These are phyloP conservation scores for Neosilurus mollespiculum DNA, from an alignment of 2,797 vertebrate genomes.

Conservation along the genomic window DNA sequence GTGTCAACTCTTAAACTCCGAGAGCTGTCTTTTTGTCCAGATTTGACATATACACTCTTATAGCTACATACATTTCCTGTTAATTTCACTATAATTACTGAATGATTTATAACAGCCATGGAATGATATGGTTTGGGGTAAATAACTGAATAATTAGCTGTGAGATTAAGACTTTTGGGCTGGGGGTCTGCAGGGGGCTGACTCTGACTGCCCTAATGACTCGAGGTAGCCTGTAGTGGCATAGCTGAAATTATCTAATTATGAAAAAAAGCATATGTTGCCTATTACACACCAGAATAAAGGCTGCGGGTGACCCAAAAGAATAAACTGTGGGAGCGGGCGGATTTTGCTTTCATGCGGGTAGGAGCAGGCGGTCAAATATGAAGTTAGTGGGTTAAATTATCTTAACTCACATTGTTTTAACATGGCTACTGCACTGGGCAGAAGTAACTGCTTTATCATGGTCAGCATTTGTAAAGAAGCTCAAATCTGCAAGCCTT, in stretches of 20 bases:
- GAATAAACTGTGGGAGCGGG: neutral
- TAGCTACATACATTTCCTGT: neutral
- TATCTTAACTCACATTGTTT: neutral
- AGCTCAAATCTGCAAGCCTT: no score
- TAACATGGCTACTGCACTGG: neutral
- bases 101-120: neutral
- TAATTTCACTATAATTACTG: neutral
- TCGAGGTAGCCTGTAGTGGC: neutral
- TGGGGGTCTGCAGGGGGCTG: neutral
- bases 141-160: conserved; percentile 1
- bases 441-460: neutral
- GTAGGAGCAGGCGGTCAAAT: neutral
- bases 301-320: neutral
- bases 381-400: neutral
- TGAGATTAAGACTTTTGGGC: neutral
- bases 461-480: neutral
- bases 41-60: conserved; percentile 8
- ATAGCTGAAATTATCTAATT: neutral
- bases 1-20: conserved; percentile 7
- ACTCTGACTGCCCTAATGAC: neutral
- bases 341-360: neutral
- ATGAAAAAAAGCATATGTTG: neutral
- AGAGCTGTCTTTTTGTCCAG: neutral
- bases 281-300: neutral
- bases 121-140: conserved; percentile 11